Conservation (phyloP, 2,888 invertebrate genomes). For the Thereva unica region DNA sequence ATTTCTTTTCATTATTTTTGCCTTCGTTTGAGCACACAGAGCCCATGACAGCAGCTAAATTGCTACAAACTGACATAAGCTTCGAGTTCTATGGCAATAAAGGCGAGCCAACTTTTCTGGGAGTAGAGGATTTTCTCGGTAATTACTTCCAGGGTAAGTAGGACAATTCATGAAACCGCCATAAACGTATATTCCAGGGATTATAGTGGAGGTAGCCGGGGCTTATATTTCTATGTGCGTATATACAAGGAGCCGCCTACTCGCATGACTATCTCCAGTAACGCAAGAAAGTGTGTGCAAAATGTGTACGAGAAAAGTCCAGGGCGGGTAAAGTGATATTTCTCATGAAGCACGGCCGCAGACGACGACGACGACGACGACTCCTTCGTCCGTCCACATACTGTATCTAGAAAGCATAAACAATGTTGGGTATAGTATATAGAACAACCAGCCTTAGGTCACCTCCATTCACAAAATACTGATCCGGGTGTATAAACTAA, state of each 20-base stretch:
- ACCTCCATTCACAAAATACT: neutral
- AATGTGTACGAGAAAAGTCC: too few species aligned
- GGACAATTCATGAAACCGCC: constrained; percentile 30
- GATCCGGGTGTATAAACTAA: constrained; percentile 22
- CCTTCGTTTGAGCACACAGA: neutral
- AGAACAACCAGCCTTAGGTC: neutral
- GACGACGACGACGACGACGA: too few species aligned
- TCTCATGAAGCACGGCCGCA: too few species aligned
- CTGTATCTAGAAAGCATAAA: too few species aligned
- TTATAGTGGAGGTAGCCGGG: constrained; percentile 11
- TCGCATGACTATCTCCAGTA: neutral
- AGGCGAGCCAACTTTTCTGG: too few species aligned
- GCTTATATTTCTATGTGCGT: constrained; percentile 5
- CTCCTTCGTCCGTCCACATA: too few species aligned
- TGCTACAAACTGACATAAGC: neutral
- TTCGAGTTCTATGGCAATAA: too few species aligned
- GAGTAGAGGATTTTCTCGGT: constrained; percentile 7
- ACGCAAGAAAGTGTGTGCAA: too few species aligned
- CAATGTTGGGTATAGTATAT: too few species aligned
- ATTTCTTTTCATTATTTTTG: neutral
- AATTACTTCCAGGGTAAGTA: constrained; percentile 27
- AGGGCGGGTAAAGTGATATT: too few species aligned
- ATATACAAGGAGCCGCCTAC: neutral
- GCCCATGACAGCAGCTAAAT: neutral
- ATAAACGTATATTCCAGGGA: constrained; percentile 28